These are phyloP conservation scores for Perodicticus potto DNA, from an alignment of 2,797 vertebrate genomes.

Conservation along the genomic window DNA sequence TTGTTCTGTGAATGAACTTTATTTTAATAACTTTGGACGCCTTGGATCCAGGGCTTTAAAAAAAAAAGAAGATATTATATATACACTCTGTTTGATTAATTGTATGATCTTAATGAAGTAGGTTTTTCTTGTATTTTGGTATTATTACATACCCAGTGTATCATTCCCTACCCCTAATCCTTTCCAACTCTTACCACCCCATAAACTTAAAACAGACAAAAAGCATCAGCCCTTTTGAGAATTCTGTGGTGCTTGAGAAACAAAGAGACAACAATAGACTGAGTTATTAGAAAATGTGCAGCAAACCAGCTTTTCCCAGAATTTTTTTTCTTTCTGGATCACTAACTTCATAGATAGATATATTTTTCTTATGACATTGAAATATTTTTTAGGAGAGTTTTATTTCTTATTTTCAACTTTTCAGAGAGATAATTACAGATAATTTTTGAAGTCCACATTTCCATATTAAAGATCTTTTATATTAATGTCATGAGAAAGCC, in stretches of 20 bases:
- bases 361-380: slow-evolving; percentile 52
- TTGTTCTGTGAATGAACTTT: slow-evolving; percentile 99
- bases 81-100: slow-evolving; percentile 93
- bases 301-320: slow-evolving; percentile 68
- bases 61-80: slow-evolving; percentile 92
- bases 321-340: neutral
- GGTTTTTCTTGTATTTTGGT: slow-evolving; percentile 90
- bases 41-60: slow-evolving; percentile 99
- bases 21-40: slow-evolving; percentile 98
- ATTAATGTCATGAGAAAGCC: slow-evolving; percentile 56
- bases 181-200: slow-evolving; percentile 45
- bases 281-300: slow-evolving; percentile 85
- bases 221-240: slow-evolving; percentile 77
- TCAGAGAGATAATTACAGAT: neutral
- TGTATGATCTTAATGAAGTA: slow-evolving; percentile 94
- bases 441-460: slow-evolving; percentile 30
- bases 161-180: slow-evolving; percentile 81
- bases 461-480: neutral
- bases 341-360: slow-evolving; percentile 12
- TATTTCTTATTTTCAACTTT: slow-evolving; percentile 23
- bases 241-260: slow-evolving; percentile 78
- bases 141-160: slow-evolving; percentile 93
- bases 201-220: slow-evolving; percentile 63
- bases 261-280: slow-evolving; percentile 75
- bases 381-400: neutral